A percentile compares a stretch with the other conserved stretches of the same genome.
phyloP scores from a whole-genome alignment of 1,140 invertebrate species.

The Drosophila watanabei region DNA sequence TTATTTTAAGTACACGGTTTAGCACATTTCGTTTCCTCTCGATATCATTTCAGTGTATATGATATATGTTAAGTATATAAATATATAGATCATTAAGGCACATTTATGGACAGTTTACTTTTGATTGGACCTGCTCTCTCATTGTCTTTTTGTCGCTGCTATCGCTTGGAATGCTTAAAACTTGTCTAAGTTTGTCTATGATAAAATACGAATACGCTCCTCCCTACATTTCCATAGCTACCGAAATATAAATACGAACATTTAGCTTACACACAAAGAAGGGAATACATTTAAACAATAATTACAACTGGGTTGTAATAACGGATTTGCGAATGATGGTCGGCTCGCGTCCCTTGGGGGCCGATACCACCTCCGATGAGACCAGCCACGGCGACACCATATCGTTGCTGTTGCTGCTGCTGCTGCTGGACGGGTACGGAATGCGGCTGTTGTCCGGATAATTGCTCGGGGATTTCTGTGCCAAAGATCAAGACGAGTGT shows the following conservation, averaged over 20 bases:
- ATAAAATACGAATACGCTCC: slow-evolving; percentile 56
- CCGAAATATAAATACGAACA: slow-evolving; percentile 76
- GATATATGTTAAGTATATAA: slow-evolving; percentile 55
- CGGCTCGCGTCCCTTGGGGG: slow-evolving; percentile 89
- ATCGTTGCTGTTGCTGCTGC: slow-evolving; percentile 78
- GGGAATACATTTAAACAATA: slow-evolving; percentile 67
- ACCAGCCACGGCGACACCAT: slow-evolving; percentile 92
- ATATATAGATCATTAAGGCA: slow-evolving; percentile 78
- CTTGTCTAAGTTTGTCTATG: slow-evolving; percentile 69
- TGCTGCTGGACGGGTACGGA: slow-evolving; percentile 72
- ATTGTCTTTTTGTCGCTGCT: slow-evolving; percentile 69
- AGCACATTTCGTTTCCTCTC: slow-evolving; percentile 60
- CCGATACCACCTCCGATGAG: slow-evolving; percentile 89
- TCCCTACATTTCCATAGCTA: slow-evolving; percentile 60
- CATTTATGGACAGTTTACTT: slow-evolving; percentile 79
- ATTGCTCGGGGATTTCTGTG: slow-evolving; percentile 86
- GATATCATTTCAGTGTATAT: slow-evolving; percentile 57
- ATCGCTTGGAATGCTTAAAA: slow-evolving; percentile 74
- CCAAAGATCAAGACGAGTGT: slow-evolving; percentile 45
- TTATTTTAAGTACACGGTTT: slow-evolving; percentile 71
- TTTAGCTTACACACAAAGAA: slow-evolving; percentile 68
- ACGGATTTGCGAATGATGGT: slow-evolving; percentile 93
- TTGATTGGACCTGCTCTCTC: slow-evolving; percentile 81
- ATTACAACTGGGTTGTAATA: slow-evolving; percentile 93
- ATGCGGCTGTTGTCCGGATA: slow-evolving; percentile 85